Percentiles rank a stretch among this genome's conserved stretches.
These are phyloP conservation scores for Catharus minimus DNA, from an alignment of 2,113 vertebrate genomes.

Conservation along the genomic window DNA sequence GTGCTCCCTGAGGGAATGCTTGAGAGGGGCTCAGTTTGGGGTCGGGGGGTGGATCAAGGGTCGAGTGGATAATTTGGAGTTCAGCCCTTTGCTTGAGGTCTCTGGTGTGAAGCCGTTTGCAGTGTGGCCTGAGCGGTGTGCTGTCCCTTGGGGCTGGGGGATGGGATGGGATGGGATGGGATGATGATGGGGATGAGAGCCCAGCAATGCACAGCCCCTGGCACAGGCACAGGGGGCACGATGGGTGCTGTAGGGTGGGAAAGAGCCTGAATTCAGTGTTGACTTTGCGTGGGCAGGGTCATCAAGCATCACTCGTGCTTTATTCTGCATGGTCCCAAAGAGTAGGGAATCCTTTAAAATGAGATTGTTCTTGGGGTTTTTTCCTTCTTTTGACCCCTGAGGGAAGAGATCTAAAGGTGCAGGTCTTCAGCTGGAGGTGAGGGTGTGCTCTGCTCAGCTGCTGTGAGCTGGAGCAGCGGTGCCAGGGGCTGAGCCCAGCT, in stretches of 20 bases:
- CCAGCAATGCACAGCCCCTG: neutral
- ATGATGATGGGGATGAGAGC: neutral
- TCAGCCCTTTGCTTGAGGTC: neutral
- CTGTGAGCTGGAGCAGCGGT: accelerated
- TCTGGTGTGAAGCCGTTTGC: neutral
- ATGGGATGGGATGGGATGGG: neutral
- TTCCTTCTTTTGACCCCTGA: neutral
- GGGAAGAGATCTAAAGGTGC: neutral
- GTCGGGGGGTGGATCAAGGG: accelerated
- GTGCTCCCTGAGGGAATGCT: accelerated
- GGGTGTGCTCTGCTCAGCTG: neutral
- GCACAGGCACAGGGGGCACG: neutral
- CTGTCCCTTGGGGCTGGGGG: neutral
- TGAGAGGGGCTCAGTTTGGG: neutral
- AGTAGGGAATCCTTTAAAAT: neutral
- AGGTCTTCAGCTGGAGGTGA: neutral
- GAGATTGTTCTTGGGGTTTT: neutral
- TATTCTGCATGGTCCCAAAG: neutral
- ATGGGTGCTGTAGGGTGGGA: neutral
- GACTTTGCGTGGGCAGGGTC: neutral
- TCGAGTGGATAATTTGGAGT: accelerated
- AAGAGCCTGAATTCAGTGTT: accelerated
- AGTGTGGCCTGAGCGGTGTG: accelerated
- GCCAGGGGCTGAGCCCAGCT: neutral
- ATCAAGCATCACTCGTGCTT: accelerated